phyloP scores from a whole-genome alignment of 35 echinoderm and acorn worm genomes.

The Heliocidaris tuberculata region DNA sequence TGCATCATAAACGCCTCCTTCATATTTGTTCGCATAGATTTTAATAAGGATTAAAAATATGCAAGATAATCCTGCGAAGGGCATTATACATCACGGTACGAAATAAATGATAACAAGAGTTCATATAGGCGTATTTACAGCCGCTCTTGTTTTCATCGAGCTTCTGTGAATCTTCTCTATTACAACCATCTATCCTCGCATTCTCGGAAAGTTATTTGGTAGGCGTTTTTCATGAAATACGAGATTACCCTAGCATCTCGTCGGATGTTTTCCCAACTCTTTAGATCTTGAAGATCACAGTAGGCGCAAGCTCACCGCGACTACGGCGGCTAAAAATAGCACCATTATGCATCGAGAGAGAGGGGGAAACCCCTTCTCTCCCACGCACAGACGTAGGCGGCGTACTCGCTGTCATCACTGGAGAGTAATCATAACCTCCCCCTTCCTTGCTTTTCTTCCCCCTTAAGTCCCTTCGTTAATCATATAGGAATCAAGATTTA shows the following conservation, averaged over 20 bases:
- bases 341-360: not conserved
- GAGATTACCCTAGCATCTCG: not conserved
- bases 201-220: not conserved
- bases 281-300: not conserved
- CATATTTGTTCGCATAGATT: not conserved
- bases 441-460: not conserved
- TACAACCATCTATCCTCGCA: not conserved
- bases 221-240: slow-evolving; percentile 3
- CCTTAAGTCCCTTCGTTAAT: not conserved
- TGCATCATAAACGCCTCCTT: not conserved
- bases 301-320: not conserved
- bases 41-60: no score
- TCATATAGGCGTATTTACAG: not conserved
- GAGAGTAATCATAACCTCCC: not conserved
- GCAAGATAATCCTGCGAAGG: not conserved
- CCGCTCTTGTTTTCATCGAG: not conserved
- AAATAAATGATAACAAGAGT: not conserved
- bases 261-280: slow-evolving; percentile 10
- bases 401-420: not conserved
- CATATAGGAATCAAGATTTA: slow-evolving; percentile 20
- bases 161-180: not conserved
- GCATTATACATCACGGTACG: not conserved
- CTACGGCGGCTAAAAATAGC: not conserved
- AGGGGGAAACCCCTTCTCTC: not conserved
- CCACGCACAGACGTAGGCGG: slow-evolving; percentile 31